A percentile compares a stretch with the other conserved stretches of the same genome.
phyloP scores from a whole-genome alignment of 2,888 invertebrate species.

The Epistrophe grossulariae region DNA sequence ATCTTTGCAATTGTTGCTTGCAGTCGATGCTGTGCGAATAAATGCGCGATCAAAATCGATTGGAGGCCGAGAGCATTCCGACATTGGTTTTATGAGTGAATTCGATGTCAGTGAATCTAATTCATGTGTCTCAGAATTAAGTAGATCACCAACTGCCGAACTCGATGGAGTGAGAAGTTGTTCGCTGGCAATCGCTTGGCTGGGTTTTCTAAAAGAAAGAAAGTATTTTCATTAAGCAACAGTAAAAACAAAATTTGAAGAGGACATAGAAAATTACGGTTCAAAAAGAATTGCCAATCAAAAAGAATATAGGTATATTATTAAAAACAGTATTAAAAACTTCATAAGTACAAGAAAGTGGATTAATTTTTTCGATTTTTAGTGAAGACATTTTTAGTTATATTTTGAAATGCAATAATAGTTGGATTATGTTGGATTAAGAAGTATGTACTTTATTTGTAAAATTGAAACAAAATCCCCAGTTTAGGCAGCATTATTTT shows the following conservation, averaged over 20 bases:
- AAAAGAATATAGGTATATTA: no score
- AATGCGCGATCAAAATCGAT: conserved; percentile 81
- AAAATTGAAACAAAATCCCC: no score
- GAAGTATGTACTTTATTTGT: no score
- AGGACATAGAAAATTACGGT: no score
- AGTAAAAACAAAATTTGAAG: not conserved
- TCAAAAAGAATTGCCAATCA: no score
- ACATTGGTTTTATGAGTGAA: conserved; percentile 82
- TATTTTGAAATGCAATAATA: no score
- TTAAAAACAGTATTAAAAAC: no score
- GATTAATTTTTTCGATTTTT: no score
- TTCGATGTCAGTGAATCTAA: conserved; percentile 83
- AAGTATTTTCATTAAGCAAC: not conserved
- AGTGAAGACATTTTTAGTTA: no score
- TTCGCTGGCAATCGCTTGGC: conserved; percentile 82
- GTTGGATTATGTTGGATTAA: no score
- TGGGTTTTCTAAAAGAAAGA: conserved; percentile 79
- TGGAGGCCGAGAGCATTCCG: conserved; percentile 80
- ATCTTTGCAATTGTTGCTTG: conserved; percentile 74
- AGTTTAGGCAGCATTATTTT: no score
- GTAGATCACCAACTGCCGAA: conserved; percentile 83
- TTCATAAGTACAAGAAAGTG: no score
- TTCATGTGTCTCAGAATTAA: conserved; percentile 83
- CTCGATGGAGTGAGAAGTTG: conserved; percentile 83
- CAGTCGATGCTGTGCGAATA: conserved; percentile 76